phyloP scores from a whole-genome alignment of 2,888 invertebrate species.

The Clanis bilineata region DNA sequence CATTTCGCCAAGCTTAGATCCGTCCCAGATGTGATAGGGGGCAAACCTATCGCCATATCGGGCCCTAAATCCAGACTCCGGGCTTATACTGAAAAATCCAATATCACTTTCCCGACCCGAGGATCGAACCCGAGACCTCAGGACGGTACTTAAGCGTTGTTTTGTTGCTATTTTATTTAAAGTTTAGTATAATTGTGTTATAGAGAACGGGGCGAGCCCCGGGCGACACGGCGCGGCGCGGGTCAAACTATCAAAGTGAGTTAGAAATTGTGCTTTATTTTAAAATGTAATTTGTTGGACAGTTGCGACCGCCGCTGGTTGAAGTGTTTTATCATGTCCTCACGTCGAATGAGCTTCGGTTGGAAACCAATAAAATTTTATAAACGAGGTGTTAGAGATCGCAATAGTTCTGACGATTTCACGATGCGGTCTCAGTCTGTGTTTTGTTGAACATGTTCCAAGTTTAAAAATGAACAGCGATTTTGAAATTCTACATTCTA shows the following conservation, averaged over 20 bases:
- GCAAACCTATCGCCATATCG: too few species aligned
- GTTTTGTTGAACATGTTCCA: background rate
- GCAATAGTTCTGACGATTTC: background rate
- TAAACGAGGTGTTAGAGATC: background rate
- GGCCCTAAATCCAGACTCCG: too few species aligned
- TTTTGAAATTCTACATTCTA: too few species aligned
- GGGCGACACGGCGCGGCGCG: background rate
- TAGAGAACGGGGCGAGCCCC: background rate
- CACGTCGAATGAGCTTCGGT: background rate
- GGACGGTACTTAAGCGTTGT: background rate
- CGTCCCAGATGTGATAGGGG: too few species aligned
- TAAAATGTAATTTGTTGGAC: background rate
- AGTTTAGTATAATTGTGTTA: slow-evolving; percentile 10
- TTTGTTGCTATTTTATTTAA: background rate
- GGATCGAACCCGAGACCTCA: too few species aligned
- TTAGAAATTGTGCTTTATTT: background rate
- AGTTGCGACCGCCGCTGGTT: background rate
- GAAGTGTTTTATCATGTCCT: background rate
- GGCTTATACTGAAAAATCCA: too few species aligned
- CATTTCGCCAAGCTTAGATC: too few species aligned
- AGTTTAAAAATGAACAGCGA: background rate
- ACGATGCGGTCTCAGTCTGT: background rate
- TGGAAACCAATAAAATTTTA: background rate
- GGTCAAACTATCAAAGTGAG: slow-evolving; percentile 5
- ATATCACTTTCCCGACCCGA: too few species aligned